These are phyloP conservation scores for Polyploca ridens DNA, from an alignment of 2,888 invertebrate species.

Conservation along the genomic window DNA sequence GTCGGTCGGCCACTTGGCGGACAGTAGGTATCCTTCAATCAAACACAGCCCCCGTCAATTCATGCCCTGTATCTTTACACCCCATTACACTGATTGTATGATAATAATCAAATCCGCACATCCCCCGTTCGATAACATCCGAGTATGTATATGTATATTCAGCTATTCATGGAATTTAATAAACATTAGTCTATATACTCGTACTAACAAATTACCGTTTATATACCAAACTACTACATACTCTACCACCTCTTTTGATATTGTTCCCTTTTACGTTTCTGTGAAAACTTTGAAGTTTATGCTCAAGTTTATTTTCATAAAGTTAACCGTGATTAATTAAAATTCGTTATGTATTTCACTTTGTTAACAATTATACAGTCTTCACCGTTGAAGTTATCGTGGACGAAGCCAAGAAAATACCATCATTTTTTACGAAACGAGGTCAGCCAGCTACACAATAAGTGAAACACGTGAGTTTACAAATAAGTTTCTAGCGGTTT, in stretches of 20 bases:
- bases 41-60: conserved; percentile 39
- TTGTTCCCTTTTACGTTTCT: not conserved
- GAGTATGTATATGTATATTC: not conserved
- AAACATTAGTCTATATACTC: not conserved
- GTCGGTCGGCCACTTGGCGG: conserved; percentile 23
- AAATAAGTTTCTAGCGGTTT: conserved; percentile 65
- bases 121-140: not conserved
- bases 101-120: conserved; percentile 51
- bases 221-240: too few species aligned
- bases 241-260: not conserved
- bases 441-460: conserved; percentile 46
- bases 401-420: conserved; percentile 53
- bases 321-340: conserved; percentile 17
- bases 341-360: conserved; percentile 21
- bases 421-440: conserved; percentile 40
- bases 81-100: conserved; percentile 55
- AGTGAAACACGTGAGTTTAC: conserved; percentile 60
- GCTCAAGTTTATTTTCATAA: conserved; percentile 11
- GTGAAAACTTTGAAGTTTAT: conserved; percentile 11
- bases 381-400: conserved; percentile 40
- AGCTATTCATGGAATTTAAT: not conserved
- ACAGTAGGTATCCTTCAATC: conserved; percentile 41
- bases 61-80: conserved; percentile 50
- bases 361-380: conserved; percentile 38
- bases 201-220: not conserved